Percentiles rank a stretch among this genome's conserved stretches.
phyloP scores from a whole-genome alignment of 2,797 vertebrate species.

The Phaenicophaeus curvirostris region DNA sequence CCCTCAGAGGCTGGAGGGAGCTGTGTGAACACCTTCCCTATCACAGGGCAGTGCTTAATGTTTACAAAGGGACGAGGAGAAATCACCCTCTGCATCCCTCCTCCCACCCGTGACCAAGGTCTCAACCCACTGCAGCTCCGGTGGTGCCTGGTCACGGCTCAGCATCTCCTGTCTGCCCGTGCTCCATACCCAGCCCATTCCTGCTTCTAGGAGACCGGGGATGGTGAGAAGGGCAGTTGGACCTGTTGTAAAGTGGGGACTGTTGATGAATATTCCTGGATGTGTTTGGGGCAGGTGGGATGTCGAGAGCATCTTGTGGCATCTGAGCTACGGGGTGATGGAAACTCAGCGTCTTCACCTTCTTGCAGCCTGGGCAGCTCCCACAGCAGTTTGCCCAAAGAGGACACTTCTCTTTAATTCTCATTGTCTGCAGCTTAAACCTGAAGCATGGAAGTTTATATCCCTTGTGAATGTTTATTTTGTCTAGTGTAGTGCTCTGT shows the following conservation, averaged over 20 bases:
- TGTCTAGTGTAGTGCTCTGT: neutral
- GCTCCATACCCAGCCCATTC: rapidly evolving
- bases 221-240: rapidly evolving
- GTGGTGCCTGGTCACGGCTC: neutral
- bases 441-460: neutral
- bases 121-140: neutral
- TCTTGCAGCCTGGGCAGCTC: rapidly evolving
- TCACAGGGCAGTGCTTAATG: neutral
- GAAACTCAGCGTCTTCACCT: neutral
- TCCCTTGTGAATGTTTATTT: neutral
- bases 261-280: neutral
- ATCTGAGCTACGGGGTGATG: neutral
- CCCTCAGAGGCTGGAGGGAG: neutral
- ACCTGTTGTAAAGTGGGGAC: rapidly evolving
- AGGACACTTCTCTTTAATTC: neutral
- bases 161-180: neutral
- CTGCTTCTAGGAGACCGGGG: neutral
- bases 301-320: rapidly evolving
- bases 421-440: neutral
- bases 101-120: neutral
- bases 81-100: rapidly evolving
- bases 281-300: rapidly evolving
- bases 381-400: neutral
- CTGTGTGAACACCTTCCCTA: rapidly evolving
- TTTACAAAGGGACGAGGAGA: neutral